A percentile compares a stretch with the other conserved stretches of the same genome.
phyloP scores from a whole-genome alignment of 2,888 invertebrate species.

The Morpho achilles region DNA sequence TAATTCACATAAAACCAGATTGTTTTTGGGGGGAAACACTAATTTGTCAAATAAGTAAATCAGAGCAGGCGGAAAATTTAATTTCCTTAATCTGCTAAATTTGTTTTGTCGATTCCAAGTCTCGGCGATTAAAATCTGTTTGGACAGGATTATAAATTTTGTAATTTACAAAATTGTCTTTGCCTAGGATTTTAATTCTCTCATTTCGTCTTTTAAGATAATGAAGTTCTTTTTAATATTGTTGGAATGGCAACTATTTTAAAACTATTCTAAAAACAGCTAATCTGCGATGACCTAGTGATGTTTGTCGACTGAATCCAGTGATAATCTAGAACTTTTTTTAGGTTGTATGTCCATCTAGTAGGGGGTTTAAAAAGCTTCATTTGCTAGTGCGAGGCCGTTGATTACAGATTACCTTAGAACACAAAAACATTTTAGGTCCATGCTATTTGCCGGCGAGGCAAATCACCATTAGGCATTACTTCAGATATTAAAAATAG shows the following conservation, averaged over 20 bases:
- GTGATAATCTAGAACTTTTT: too few species aligned
- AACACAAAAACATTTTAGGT: too few species aligned
- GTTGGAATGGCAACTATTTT: too few species aligned
- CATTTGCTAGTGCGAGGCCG: too few species aligned
- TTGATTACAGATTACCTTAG: too few species aligned
- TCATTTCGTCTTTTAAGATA: slow-evolving; percentile 5
- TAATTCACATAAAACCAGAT: slow-evolving; percentile 16
- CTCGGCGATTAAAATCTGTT: slow-evolving; percentile 44
- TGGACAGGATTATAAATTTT: slow-evolving; percentile 48
- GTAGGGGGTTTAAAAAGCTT: too few species aligned
- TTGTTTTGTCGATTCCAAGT: slow-evolving; percentile 43
- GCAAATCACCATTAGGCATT: too few species aligned
- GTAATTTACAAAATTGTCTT: slow-evolving; percentile 39
- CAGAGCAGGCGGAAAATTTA: slow-evolving; percentile 45
- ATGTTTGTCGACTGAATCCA: neutral
- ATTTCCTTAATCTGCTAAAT: slow-evolving; percentile 54
- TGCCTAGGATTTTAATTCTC: slow-evolving; percentile 30
- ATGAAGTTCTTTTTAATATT: neutral
- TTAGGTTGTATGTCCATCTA: too few species aligned
- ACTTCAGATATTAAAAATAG: too few species aligned
- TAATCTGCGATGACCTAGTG: neutral
- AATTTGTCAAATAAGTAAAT: slow-evolving; percentile 44
- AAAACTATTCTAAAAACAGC: too few species aligned
- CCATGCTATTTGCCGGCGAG: too few species aligned
- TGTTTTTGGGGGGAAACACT: slow-evolving; percentile 27